Percentiles rank a stretch among this genome's conserved stretches.
Evolutionary conservation across 2,797 vertebrate species (phyloP).

Genomic region (Jordanella pulchra): DNA sequence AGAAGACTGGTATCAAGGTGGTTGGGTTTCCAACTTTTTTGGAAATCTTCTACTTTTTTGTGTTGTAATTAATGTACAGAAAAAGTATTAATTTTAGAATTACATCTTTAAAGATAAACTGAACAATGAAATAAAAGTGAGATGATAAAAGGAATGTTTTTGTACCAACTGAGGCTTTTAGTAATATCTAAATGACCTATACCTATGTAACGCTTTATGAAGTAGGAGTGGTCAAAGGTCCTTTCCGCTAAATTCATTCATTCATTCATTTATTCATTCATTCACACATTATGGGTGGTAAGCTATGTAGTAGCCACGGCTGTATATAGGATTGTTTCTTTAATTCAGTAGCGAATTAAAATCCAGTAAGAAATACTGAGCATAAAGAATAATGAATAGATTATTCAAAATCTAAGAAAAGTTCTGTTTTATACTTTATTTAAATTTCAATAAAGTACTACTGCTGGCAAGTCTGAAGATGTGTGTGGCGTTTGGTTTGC

Average conservation of each 20-base stretch:
- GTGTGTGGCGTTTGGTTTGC: neutral
- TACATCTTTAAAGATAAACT: neutral
- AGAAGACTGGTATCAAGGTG: neutral
- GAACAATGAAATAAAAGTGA: neutral
- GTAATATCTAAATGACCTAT: neutral
- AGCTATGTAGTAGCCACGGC: too few relatives aligned
- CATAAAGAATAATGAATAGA: too few relatives aligned
- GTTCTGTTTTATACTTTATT: neutral
- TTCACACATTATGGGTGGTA: too few relatives aligned
- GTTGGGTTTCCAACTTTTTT: neutral
- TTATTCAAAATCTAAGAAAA: neutral
- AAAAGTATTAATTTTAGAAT: neutral
- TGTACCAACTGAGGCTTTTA: neutral
- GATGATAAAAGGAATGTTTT: neutral
- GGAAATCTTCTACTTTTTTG: neutral
- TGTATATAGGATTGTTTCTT: neutral
- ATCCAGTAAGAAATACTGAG: neutral
- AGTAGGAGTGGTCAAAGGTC: too few relatives aligned
- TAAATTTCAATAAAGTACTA: neutral
- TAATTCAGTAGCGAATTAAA: neutral
- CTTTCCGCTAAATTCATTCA: too few relatives aligned
- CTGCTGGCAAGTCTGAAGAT: neutral
- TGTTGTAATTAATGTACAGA: neutral
- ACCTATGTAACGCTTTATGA: too few relatives aligned
- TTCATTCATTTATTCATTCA: too few relatives aligned